Conservation (phyloP, 1,140 invertebrate genomes). For the Trichonephila inaurata region DNA sequence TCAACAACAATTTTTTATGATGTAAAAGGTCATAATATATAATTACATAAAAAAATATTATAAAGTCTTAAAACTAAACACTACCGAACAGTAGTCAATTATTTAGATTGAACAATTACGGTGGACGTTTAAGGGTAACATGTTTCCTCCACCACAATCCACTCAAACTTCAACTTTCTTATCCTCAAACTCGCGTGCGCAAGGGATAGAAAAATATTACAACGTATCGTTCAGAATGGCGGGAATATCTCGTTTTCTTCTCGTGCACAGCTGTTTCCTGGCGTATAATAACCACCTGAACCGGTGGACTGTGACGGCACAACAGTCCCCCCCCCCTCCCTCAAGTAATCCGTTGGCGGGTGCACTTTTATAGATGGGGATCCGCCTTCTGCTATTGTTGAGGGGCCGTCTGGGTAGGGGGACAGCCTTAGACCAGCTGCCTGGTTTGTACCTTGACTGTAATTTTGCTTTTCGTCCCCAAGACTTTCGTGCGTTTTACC, state of each 20-base stretch:
- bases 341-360: conserved; percentile 57
- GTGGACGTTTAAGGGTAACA: too few species aligned
- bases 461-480: neutral
- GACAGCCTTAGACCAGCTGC: neutral
- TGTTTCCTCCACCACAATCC: neutral
- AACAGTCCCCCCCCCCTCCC: neutral
- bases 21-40: too few species aligned
- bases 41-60: too few species aligned
- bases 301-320: conserved; percentile 60
- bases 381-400: conserved; percentile 27
- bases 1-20: too few species aligned
- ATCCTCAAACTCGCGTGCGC: neutral
- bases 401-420: conserved; percentile 24
- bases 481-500: neutral
- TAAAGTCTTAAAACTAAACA: too few species aligned
- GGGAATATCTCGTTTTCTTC: conserved; percentile 41
- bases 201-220: neutral
- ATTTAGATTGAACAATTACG: too few species aligned
- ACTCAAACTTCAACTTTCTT: neutral
- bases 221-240: conserved; percentile 36
- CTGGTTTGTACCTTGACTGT: conserved; percentile 19
- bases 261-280: conserved; percentile 41
- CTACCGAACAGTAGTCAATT: too few species aligned
- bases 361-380: conserved; percentile 35
- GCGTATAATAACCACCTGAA: conserved; percentile 46